phyloP scores from a whole-genome alignment of 2,113 vertebrate species.

The Girardinichthys multiradiatus region DNA sequence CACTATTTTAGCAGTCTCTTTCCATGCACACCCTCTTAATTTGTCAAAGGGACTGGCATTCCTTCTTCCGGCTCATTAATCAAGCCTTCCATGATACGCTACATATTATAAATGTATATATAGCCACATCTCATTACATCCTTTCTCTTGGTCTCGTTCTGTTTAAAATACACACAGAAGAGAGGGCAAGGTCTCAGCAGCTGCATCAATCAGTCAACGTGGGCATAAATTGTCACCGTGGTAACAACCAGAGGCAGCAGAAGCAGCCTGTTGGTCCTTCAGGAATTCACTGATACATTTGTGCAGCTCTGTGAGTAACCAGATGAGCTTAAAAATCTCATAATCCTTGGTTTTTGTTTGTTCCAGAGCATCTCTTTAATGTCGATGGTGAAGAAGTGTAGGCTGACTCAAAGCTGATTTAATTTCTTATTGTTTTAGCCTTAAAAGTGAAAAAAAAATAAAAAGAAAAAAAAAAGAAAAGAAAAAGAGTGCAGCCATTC shows the following conservation, averaged over 20 bases:
- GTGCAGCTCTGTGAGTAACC: constrained; percentile 1
- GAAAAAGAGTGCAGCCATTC: too few relatives aligned
- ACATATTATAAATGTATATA: not conserved
- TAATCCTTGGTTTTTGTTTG: not conserved
- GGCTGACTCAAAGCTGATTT: not conserved
- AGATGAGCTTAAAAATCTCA: not conserved
- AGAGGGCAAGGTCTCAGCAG: constrained; percentile 31
- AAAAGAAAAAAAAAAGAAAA: too few relatives aligned
- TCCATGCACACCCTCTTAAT: not conserved
- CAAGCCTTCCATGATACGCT: not conserved
- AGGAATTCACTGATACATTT: constrained; percentile 29
- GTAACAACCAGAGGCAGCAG: constrained; percentile 54
- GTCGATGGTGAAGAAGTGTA: not conserved
- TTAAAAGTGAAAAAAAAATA: too few relatives aligned
- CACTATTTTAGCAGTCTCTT: too few relatives aligned
- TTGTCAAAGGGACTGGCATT: not conserved
- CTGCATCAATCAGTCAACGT: constrained; percentile 59
- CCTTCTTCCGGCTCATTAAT: constrained; percentile 24
- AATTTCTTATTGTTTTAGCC: not conserved
- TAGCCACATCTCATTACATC: constrained; percentile 21
- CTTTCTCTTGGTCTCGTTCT: not conserved
- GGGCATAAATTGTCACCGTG: constrained; percentile 66
- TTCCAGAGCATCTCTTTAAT: not conserved
- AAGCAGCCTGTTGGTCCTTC: constrained; percentile 36
- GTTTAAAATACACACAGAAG: not conserved